A percentile compares a stretch with the other conserved stretches of the same genome.
phyloP scores from a whole-genome alignment of 2,113 vertebrate species.

The Plestiodon gilberti region DNA sequence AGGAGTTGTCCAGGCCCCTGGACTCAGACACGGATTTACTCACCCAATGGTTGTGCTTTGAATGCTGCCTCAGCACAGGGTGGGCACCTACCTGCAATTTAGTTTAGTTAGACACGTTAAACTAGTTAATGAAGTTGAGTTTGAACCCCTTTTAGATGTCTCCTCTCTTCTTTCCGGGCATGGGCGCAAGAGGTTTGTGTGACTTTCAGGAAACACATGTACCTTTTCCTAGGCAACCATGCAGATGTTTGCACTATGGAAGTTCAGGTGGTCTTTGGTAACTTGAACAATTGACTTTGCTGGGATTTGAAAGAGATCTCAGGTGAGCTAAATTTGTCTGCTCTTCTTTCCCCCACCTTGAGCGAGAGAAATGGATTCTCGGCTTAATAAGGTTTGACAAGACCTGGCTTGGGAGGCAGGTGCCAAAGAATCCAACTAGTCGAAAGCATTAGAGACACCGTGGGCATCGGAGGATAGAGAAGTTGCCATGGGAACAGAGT shows the following conservation, averaged over 20 bases:
- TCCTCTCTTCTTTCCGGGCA: too few species aligned
- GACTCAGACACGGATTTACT: too few species aligned
- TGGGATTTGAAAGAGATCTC: conserved; percentile 70
- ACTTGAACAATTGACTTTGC: conserved; percentile 51
- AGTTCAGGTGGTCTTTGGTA: conserved; percentile 41
- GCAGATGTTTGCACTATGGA: conserved; percentile 15
- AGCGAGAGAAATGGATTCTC: conserved; percentile 67
- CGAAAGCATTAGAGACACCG: conserved; percentile 67
- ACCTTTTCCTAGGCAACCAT: neutral
- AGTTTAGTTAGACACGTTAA: too few species aligned
- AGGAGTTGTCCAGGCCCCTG: too few species aligned
- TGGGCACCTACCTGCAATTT: too few species aligned
- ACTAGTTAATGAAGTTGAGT: too few species aligned
- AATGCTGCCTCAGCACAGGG: too few species aligned
- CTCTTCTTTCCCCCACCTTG: conserved; percentile 53
- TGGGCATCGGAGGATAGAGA: conserved; percentile 72
- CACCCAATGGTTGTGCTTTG: too few species aligned
- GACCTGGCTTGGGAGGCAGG: conserved; percentile 68
- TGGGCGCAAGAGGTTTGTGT: too few species aligned
- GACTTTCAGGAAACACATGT: too few species aligned
- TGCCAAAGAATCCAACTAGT: conserved; percentile 77
- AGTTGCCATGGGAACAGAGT: conserved; percentile 79
- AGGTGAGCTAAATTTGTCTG: conserved; percentile 65
- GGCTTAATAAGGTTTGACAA: conserved; percentile 78
- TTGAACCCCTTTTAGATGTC: too few species aligned